A percentile compares a stretch with the other conserved stretches of the same genome.
phyloP scores from a whole-genome alignment of 92 coral and sea anemone species.

The Actinostola sp. region DNA sequence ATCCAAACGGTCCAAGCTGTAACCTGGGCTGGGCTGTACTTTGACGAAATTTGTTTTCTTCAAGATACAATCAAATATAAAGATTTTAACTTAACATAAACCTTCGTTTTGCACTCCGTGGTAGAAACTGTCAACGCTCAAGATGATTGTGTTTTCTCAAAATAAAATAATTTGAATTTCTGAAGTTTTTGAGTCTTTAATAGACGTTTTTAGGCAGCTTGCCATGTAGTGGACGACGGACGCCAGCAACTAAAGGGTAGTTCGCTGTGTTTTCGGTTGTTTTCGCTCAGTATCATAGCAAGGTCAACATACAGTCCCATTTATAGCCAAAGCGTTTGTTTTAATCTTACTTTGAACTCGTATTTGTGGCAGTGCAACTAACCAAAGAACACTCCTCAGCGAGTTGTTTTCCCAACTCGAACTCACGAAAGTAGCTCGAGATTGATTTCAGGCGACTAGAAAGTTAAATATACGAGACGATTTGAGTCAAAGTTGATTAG shows the following conservation, averaged over 20 bases:
- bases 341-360: neutral
- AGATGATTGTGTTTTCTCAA: constrained; percentile 30
- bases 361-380: neutral
- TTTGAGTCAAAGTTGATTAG: constrained; percentile 18
- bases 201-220: constrained; percentile 1
- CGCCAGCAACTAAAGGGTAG: constrained; percentile 17
- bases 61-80: constrained; percentile 14
- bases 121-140: constrained; percentile 40
- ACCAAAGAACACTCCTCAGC: neutral
- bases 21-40: constrained; percentile 3
- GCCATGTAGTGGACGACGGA: neutral
- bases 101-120: neutral
- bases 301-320: constrained; percentile 3
- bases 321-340: neutral
- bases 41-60: neutral
- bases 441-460: no score
- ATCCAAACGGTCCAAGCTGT: neutral
- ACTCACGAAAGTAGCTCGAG: no score
- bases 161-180: constrained; percentile 43
- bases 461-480: no score
- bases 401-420: neutral
- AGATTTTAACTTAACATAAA: constrained; percentile 7
- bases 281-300: constrained; percentile 4
- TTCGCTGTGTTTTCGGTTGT: no score
- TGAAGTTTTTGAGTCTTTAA: constrained; percentile 32